These are phyloP conservation scores for Nebria brevicollis DNA, from an alignment of 2,888 invertebrate species.

Conservation along the genomic window DNA sequence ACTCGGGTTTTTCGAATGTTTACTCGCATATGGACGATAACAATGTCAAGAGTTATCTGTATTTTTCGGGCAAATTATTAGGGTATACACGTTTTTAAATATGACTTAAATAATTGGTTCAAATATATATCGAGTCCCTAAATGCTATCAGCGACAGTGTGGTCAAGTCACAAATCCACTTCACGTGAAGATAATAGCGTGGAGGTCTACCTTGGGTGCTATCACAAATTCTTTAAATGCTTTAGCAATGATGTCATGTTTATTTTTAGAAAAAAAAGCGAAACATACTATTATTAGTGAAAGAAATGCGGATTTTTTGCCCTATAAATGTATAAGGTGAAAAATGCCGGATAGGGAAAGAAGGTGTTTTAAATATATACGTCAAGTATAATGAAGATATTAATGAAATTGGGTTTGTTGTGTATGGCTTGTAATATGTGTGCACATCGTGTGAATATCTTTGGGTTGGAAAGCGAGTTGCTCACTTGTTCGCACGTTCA, in stretches of 20 bases:
- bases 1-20: not conserved
- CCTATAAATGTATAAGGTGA: not conserved
- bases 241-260: not conserved
- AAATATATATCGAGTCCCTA: not conserved
- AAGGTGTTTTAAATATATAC: not conserved
- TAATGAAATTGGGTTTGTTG: not conserved
- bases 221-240: not conserved
- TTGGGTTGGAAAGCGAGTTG: not conserved
- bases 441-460: not conserved
- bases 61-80: no score
- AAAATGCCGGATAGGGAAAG: no score
- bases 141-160: not conserved
- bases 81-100: no score
- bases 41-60: no score
- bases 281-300: no score
- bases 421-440: not conserved
- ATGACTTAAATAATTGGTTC: no score
- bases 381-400: not conserved
- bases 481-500: conserved; percentile 22
- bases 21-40: not conserved
- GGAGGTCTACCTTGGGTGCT: not conserved
- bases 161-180: not conserved
- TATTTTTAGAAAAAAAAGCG: not conserved
- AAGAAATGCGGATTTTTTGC: no score
- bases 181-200: not conserved